Evolutionary conservation across 2,888 invertebrate genomes (phyloP), one percentile per base, ranked within the genome.

Genomic region (Thymelicus acteon): DNA sequence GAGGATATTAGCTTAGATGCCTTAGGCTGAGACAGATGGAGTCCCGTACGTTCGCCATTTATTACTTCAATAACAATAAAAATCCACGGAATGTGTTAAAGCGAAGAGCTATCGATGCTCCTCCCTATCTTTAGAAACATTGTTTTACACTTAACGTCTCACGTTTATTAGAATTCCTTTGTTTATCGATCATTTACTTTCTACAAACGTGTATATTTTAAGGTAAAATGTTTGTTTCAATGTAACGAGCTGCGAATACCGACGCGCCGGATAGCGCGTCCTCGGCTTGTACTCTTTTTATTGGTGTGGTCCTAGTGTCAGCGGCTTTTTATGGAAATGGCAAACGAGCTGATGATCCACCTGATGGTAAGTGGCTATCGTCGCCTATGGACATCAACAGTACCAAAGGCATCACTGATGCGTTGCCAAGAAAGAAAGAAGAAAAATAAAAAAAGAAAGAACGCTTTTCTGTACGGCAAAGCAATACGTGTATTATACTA

Each of bases 171-270:
- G 24, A 60, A 67, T 60, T 39, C 60, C 39, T n/a, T 8, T 48
- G 13, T 67, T 67, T 37, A 67, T 60, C 1, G 49, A 15, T 49
- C 19, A 37, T 44, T 66, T 39, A 39, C 12, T 39, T 37, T 31
- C 39, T 48, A 52, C 31, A 60, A 67, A 12, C 57, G 63, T 49
- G 52, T 49, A 44, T 67, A 67, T 67, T 67, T 67, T 40, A 67
- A 60, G 67, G 72, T 72, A 75, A 76, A 74, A 77, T 78, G 64
- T 75, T 75, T 74, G 72, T 75, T 77, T 77, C 73, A 74, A 75
- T 78, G 73, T 74, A 75, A 77, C 68, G 75, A 67, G 74, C 77
- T 76, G 74, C 72, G 71, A 75, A 79, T 82, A 76, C 78, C 79
- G 75, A 76, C 67, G 72, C 79, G 73, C 69, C 75, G 75, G 78